A percentile compares a stretch with the other conserved stretches of the same genome.
These are phyloP conservation scores for Muscicapa comitata DNA, from an alignment of 2,797 vertebrate genomes.

Conservation along the genomic window DNA sequence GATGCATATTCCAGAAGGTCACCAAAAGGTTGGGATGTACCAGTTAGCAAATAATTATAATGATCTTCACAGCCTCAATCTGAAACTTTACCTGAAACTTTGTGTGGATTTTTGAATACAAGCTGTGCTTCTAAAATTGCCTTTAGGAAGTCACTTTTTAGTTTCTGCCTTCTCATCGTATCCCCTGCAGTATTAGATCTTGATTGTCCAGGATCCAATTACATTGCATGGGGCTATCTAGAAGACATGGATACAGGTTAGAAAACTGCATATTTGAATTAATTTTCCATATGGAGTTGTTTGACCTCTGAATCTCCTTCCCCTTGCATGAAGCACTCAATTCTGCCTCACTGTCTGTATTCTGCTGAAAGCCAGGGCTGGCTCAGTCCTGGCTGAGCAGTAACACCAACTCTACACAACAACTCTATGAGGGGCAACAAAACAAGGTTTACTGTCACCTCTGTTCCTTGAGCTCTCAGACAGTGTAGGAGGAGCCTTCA, in stretches of 20 bases:
- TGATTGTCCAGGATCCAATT: background rate
- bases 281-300: background rate
- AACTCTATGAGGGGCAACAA: fast-evolving
- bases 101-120: background rate
- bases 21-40: background rate
- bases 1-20: background rate
- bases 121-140: background rate
- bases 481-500: background rate
- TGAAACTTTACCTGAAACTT: background rate
- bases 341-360: background rate
- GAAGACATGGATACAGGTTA: background rate
- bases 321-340: background rate
- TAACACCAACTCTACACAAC: background rate
- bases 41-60: background rate
- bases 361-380: background rate
- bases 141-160: background rate
- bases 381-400: background rate
- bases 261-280: background rate
- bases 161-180: background rate
- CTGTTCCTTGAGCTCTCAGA: background rate
- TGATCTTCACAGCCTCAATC: background rate
- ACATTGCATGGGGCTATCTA: background rate
- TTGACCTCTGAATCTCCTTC: background rate
- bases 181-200: background rate
- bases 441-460: background rate